phyloP scores from a whole-genome alignment of 2,888 invertebrate species.

The Lissonota sp. region DNA sequence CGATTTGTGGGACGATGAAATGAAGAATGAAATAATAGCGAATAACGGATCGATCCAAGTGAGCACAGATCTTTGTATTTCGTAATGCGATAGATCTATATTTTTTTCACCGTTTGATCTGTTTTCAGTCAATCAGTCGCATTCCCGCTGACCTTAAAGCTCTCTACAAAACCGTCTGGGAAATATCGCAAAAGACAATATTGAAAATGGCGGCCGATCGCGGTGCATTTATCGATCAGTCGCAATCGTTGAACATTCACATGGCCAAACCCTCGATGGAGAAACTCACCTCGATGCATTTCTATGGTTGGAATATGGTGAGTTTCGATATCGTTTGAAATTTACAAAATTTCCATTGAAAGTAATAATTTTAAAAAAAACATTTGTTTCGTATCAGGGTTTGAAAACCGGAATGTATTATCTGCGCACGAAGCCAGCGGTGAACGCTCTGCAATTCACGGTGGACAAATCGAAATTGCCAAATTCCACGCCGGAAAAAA shows the following conservation, averaged over 20 bases:
- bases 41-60: slow-evolving; percentile 95
- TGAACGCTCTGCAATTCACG: slow-evolving; percentile 98
- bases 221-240: slow-evolving; percentile 99
- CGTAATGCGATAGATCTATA: too few species aligned
- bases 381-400: slow-evolving; percentile 85
- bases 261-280: slow-evolving; percentile 97
- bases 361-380: too few species aligned
- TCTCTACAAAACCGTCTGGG: slow-evolving; percentile 98
- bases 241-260: slow-evolving; percentile 98
- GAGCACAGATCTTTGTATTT: slow-evolving; percentile 15
- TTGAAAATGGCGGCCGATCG: slow-evolving; percentile 99
- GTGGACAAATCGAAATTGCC: slow-evolving; percentile 93
- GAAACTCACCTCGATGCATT: slow-evolving; percentile 98
- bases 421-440: slow-evolving; percentile 97
- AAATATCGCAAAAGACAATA: slow-evolving; percentile 96
- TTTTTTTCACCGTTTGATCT: neutral
- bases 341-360: slow-evolving; percentile 10
- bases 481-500: slow-evolving; percentile 73
- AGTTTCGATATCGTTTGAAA: slow-evolving; percentile 60
- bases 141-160: slow-evolving; percentile 94
- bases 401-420: slow-evolving; percentile 99
- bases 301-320: slow-evolving; percentile 97
- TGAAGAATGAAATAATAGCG: slow-evolving; percentile 97
- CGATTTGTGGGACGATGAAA: slow-evolving; percentile 96
- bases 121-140: slow-evolving; percentile 88